Evolutionary conservation across 2,888 invertebrate genomes (phyloP).

Genomic region (Thereva unica): DNA sequence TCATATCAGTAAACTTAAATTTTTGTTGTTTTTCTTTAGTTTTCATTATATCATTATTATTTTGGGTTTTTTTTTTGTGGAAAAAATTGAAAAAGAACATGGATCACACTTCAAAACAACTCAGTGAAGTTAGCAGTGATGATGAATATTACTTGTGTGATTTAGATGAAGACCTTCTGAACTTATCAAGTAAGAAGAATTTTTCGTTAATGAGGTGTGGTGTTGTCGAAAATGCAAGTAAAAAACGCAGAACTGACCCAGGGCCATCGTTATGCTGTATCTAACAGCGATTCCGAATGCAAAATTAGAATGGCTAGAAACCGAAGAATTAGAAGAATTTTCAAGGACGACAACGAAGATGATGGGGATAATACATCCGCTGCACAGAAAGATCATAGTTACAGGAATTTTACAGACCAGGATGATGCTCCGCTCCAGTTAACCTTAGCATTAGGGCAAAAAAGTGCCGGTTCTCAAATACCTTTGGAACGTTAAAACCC

Average conservation of each 20-base stretch:
- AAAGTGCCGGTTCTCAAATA: background rate
- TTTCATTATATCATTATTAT: too few relatives aligned
- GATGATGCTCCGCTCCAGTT: background rate
- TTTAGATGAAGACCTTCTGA: background rate
- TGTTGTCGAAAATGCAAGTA: background rate
- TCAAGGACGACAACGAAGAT: background rate
- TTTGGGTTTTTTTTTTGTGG: too few relatives aligned
- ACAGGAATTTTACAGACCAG: slow-evolving; percentile 2
- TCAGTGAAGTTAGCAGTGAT: background rate
- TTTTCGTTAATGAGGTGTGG: too few relatives aligned
- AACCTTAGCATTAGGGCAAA: slow-evolving; percentile 6
- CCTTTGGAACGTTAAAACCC: slow-evolving; percentile 2
- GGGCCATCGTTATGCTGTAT: too few relatives aligned
- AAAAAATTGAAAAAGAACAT: too few relatives aligned
- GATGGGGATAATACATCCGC: background rate
- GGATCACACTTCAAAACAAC: too few relatives aligned
- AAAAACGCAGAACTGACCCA: background rate
- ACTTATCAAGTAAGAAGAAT: background rate
- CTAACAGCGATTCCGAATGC: too few relatives aligned
- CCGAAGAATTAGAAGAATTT: background rate
- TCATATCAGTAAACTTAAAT: too few relatives aligned
- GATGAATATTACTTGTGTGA: too few relatives aligned
- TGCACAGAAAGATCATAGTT: background rate
- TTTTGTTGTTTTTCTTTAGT: too few relatives aligned
- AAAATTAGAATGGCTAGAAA: background rate